phyloP scores from a whole-genome alignment of 2,797 vertebrate species.

The Darevskia nairensis region DNA sequence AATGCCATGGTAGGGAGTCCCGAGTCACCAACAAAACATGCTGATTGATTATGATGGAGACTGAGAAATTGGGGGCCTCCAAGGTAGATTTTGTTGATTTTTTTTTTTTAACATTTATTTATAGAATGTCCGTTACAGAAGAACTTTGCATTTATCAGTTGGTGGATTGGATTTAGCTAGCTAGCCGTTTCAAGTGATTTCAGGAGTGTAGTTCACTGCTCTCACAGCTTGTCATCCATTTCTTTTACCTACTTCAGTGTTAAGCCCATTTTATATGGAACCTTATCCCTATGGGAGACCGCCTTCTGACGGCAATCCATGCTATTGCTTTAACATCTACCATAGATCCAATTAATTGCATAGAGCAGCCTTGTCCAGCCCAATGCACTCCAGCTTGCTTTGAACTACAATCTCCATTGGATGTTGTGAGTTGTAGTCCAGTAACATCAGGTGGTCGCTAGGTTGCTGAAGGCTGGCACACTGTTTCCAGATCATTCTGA shows the following conservation, averaged over 20 bases:
- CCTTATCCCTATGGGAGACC: not conserved
- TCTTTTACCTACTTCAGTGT: not conserved
- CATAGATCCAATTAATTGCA: not conserved
- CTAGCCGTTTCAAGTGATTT: not conserved
- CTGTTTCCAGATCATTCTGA: not conserved
- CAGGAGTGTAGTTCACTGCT: not conserved
- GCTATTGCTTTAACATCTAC: not conserved
- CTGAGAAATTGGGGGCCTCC: not conserved
- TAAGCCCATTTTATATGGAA: not conserved
- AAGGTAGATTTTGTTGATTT: not conserved
- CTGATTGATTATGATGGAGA: constrained; percentile 17
- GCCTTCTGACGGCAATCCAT: not conserved
- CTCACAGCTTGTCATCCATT: not conserved
- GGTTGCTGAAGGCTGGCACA: too few relatives aligned
- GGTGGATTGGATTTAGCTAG: not conserved
- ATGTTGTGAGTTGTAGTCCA: too few relatives aligned
- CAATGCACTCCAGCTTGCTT: too few relatives aligned
- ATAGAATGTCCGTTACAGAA: not conserved
- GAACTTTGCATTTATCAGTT: not conserved
- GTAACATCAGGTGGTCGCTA: too few relatives aligned
- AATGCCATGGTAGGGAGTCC: constrained; percentile 16
- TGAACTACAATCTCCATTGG: too few relatives aligned
- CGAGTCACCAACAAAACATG: not conserved
- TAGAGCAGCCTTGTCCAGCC: too few relatives aligned
- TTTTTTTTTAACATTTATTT: not conserved